Base-by-base conservation (phyloP, 2,888 invertebrate species). In the Melieria omissa region DNA sequence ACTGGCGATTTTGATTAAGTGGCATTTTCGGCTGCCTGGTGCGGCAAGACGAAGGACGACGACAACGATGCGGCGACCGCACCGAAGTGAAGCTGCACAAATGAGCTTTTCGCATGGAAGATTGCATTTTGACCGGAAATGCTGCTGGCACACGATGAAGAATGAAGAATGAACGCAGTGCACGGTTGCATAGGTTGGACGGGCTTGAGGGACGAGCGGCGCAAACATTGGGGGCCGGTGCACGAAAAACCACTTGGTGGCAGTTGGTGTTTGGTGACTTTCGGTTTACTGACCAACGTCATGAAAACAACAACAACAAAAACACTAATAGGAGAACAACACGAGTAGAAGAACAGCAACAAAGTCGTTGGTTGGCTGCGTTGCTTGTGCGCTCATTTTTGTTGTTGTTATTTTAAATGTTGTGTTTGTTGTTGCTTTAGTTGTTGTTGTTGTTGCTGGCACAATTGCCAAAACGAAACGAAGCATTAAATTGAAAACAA, bases 1-100 rank as follows among this genome's bases (percentile, higher is more conserved):
- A 29, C 29, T 29, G 29, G 29, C 29, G 70, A 67, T 73, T 73
- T 70, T 73, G 73, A 73, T 73, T 73, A 70, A 73, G 70, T 73
- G 67, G 49, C 42, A 64, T 58, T 70, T 66, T 55, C 46, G 44
- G 64, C 54, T 64, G 46, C 46, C 29, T 29, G 16, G 29, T 29
- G 29, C 29, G 29, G 29, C 14, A 42, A 16, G 0, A 14, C 29
- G 29, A 10, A 49, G 2, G 10, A 49, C 29, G 16, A 16, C 9
- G 29, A 29, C 29, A 4, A 16, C 9, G 29, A 29, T 3, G 47
- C 16, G 41, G 65, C 55, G 44, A 54, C 44, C 58, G 70, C 42
- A 70, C 29, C 41, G 14, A 54, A 65, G 52, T 42, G 46, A 65
- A 60, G 41, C 9, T 46, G 63, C 16, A 72, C 71, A 72, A 72